These are phyloP conservation scores for Sylvilagus bachmani DNA, from an alignment of 2,113 vertebrate species.

Conservation along the genomic window DNA sequence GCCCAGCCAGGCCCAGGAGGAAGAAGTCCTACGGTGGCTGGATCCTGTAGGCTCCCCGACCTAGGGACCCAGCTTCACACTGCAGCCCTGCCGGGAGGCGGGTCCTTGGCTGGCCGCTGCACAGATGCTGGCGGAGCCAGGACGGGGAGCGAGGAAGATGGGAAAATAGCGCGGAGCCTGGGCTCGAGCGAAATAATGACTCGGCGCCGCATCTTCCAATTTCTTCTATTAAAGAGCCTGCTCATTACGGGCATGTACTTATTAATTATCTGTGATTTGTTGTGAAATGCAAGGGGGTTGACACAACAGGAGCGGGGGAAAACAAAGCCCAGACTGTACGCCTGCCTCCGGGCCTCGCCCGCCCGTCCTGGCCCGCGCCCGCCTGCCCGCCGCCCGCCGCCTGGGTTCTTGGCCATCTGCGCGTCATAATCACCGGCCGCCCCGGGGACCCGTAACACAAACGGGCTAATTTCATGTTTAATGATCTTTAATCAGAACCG, in stretches of 20 bases:
- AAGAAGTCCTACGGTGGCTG: too few relatives aligned
- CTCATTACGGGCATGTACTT: constrained; percentile 88
- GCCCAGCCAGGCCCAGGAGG: not conserved
- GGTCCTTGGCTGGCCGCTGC: not conserved
- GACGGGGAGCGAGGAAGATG: not conserved
- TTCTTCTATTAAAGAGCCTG: constrained; percentile 88
- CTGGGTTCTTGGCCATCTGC: constrained; percentile 86
- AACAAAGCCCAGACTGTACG: constrained; percentile 72
- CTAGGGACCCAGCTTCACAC: not conserved
- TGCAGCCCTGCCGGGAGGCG: not conserved
- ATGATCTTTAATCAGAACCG: constrained; percentile 91
- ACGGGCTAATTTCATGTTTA: constrained; percentile 91
- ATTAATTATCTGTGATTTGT: constrained; percentile 91
- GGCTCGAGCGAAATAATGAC: constrained; percentile 74
- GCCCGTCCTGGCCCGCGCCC: constrained; percentile 12
- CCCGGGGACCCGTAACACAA: constrained; percentile 87
- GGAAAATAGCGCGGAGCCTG: constrained; percentile 25
- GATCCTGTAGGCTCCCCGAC: not conserved
- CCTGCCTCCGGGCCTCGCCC: not conserved
- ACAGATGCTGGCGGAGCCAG: constrained; percentile 2
- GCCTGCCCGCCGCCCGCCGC: constrained; percentile 37
- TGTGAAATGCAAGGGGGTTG: constrained; percentile 87
- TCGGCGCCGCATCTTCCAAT: constrained; percentile 82
- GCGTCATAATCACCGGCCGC: constrained; percentile 85
- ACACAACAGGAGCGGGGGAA: constrained; percentile 82